Conservation (phyloP, 1,140 invertebrate genomes). For the Anadara kagoshimensis region DNA sequence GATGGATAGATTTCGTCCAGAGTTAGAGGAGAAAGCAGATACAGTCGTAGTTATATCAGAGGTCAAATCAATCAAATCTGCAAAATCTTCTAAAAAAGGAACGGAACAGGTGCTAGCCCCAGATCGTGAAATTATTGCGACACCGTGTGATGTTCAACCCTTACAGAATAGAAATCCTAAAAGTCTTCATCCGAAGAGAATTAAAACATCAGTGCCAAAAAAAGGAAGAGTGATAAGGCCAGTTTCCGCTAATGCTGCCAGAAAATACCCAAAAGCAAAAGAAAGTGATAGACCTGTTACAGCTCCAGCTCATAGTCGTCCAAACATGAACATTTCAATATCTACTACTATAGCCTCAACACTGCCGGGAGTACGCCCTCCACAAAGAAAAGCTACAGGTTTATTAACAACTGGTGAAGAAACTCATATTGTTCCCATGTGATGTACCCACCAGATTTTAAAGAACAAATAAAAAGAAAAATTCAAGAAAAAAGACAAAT, state of each 20-base stretch:
- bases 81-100: slow-evolving; percentile 51
- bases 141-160: slow-evolving; percentile 54
- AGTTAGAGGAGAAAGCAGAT: slow-evolving; percentile 39
- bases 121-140: slow-evolving; percentile 56
- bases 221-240: slow-evolving; percentile 63
- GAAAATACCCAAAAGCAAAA: slow-evolving; percentile 36
- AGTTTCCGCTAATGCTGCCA: slow-evolving; percentile 58
- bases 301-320: slow-evolving; percentile 49
- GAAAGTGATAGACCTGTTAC: slow-evolving; percentile 51
- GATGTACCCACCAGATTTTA: slow-evolving; percentile 69
- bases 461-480: slow-evolving; percentile 57
- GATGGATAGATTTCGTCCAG: slow-evolving; percentile 51
- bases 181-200: slow-evolving; percentile 60
- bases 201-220: slow-evolving; percentile 65
- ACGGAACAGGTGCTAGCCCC: slow-evolving; percentile 38
- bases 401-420: slow-evolving; percentile 47
- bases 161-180: slow-evolving; percentile 46
- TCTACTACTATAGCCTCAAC: slow-evolving; percentile 49
- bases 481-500: slow-evolving; percentile 55
- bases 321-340: slow-evolving; percentile 44
- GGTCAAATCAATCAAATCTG: slow-evolving; percentile 51
- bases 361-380: slow-evolving; percentile 46
- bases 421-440: slow-evolving; percentile 62
- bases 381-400: slow-evolving; percentile 33
- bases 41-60: slow-evolving; percentile 57